Conservation (phyloP, 1,140 invertebrate genomes). For the Ectropis grisescens region DNA sequence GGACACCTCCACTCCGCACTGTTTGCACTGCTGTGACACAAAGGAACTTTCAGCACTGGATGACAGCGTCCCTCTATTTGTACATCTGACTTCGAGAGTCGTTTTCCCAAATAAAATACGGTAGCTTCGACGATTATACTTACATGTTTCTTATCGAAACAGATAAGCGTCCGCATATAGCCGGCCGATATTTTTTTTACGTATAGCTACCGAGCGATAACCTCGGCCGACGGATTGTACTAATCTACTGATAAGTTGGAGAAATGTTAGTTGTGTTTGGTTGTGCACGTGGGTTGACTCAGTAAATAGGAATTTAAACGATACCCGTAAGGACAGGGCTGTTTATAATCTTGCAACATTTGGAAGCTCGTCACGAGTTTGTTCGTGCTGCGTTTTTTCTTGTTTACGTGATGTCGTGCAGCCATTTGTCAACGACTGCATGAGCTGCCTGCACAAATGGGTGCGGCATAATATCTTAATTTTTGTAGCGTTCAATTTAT, state of each 20-base stretch:
- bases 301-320: constrained; percentile 36
- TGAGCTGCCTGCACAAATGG: too few relatives aligned
- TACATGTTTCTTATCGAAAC: constrained; percentile 34
- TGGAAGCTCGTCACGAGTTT: constrained; percentile 41
- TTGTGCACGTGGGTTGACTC: constrained; percentile 37
- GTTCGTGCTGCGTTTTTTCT: constrained; percentile 29
- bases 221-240: constrained; percentile 33
- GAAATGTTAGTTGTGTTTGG: constrained; percentile 19
- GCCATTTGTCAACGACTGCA: constrained; percentile 21
- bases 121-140: constrained; percentile 22
- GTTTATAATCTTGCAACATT: constrained; percentile 35
- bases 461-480: too few relatives aligned
- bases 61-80: constrained; percentile 22
- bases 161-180: constrained; percentile 38
- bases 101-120: constrained; percentile 16
- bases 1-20: constrained; percentile 47
- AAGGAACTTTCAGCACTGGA: constrained; percentile 33
- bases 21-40: constrained; percentile 43
- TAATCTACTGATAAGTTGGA: constrained; percentile 51
- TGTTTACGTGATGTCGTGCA: constrained; percentile 12
- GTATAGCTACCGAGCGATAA: constrained; percentile 63
- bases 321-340: constrained; percentile 31
- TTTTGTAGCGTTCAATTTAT: too few relatives aligned
- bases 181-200: too few relatives aligned
- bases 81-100: constrained; percentile 20